Evolutionary conservation across 2,113 vertebrate genomes (phyloP), one percentile per base, ranked within the genome.

Genomic region (Cynoglossus semilaevis): DNA sequence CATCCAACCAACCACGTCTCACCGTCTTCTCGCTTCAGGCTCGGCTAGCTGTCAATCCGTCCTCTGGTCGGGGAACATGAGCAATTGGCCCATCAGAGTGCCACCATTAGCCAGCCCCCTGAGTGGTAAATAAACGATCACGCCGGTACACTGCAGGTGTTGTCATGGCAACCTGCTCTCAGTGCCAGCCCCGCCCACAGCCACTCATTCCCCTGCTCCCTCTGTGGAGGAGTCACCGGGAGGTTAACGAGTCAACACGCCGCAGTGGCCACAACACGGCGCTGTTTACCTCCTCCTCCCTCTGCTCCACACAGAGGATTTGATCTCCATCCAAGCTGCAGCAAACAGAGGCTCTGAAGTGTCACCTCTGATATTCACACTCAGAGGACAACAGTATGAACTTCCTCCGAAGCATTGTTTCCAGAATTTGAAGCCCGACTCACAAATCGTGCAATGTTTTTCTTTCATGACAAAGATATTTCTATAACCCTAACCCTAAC

Each of bases 81-180:
- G 85, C 68, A 82, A 89, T 91, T 86, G 83, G 76, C 83, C 83
- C 50, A 85, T 89, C 88, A 88, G 83, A 85, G 80, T 72, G 87
- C 78, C 86, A 76, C 87, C 83, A 89, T 87, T 88, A 87, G 84
- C 87, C 85, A 84, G 85, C 89, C 83, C 87, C 89, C 85, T 86
- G 84, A 89, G 90, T 90, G 86, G 85, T 87, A 91, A 92, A 92
- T 91, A 92, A 91, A 91, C 88, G 88, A 92, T 88, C 72, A 70
- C 81, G 84, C 87, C 76, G 79, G 88, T 89, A 90, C 85, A 89
- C 88, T 89, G 88, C 87, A 87, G 89, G 86, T 89, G 90, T 91
- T 91, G 87, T 85, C 88, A 90, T 89, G 80, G 90, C 81, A 85
- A 92, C 89, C 70, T 46, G 36, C 80, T 79, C 77, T 48, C 74